Conservation (phyloP, 2,797 vertebrate species). For the Hapalemur alaotrensis region DNA sequence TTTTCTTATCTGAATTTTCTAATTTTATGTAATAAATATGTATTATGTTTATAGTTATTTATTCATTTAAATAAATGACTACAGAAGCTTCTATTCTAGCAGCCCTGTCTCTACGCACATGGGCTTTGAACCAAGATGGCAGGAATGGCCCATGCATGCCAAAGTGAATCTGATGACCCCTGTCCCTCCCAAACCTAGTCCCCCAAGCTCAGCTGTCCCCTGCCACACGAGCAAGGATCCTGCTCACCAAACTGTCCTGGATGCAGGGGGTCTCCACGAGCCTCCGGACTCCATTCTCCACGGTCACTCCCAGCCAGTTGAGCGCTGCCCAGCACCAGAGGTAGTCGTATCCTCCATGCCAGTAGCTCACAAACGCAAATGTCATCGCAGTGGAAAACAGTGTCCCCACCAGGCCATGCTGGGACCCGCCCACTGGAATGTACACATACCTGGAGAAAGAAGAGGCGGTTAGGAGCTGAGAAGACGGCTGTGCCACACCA, state of each 20-base stretch:
- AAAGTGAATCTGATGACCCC: neutral
- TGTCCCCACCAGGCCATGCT: conserved; percentile 85
- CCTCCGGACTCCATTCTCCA: conserved; percentile 88
- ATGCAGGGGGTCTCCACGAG: conserved; percentile 85
- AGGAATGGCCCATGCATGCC: fast-evolving
- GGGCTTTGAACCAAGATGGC: neutral
- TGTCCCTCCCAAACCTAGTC: neutral
- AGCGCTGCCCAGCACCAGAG: conserved; percentile 94
- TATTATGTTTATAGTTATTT: neutral
- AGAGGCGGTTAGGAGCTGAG: neutral
- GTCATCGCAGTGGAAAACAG: conserved; percentile 91
- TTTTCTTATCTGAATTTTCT: neutral
- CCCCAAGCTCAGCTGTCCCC: neutral
- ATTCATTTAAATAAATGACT: neutral
- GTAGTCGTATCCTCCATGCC: conserved; percentile 96
- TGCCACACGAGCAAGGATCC: neutral
- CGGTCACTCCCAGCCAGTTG: conserved; percentile 94
- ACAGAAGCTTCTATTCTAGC: neutral
- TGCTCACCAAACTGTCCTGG: conserved; percentile 89
- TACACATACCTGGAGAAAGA: conserved; percentile 93
- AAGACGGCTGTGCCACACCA: fast-evolving
- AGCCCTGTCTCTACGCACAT: neutral
- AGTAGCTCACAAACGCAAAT: conserved; percentile 95
- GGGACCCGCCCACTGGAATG: conserved; percentile 94
- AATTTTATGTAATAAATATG: neutral